Base-by-base conservation (phyloP, 1,140 invertebrate genomes). In the Doryteuthis pealeii region DNA sequence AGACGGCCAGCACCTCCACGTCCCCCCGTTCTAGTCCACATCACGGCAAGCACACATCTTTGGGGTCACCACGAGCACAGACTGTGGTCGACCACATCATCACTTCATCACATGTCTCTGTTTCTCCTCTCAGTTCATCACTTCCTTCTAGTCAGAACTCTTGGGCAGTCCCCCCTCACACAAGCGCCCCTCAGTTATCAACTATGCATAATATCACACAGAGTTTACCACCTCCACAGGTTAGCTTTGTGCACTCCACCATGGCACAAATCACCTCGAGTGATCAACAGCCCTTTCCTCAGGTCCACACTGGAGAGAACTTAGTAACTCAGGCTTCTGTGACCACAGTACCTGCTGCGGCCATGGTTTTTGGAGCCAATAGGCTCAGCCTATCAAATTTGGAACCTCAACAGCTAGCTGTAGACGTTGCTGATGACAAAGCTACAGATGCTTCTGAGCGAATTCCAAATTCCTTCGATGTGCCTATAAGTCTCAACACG, bases 21-120 rank as follows among this genome's bases (percentile, higher is more conserved):
- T 76, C 77, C 14, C 75, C 75, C 12, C 74, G 79, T 28, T 72
- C 71, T 31, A 72, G 74, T 26, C 28, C 65, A 31, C 77, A 78
- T n/a, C 69, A 77, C 62, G 79, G 79, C 1, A 66, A 76, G 32
- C 72, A 76, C 18, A 77, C 79, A 31, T 77, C 78, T 62, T 73
- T 68, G n/a, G 66, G 66, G 15, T 68, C 66, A 31, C 66, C 66
- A 68, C 66, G 66, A 22, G 32, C 32, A 33, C 66, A 31, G 32
- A 30, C 66, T 31, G 26, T 68, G 22, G 28, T 33, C 8, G 66
- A 68, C 10, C 32, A 68, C 32, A 33, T 68, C n/a, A 5, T 22
- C 28, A 33, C 66, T 32, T 68, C 66, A 68, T 68, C 30, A 18
- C 66, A 68, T 30, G 66, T 26, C 18, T 30, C 66, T 22, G 28